Conservation (phyloP, 2,888 invertebrate species). For the Disparrhopalites patrizii region DNA sequence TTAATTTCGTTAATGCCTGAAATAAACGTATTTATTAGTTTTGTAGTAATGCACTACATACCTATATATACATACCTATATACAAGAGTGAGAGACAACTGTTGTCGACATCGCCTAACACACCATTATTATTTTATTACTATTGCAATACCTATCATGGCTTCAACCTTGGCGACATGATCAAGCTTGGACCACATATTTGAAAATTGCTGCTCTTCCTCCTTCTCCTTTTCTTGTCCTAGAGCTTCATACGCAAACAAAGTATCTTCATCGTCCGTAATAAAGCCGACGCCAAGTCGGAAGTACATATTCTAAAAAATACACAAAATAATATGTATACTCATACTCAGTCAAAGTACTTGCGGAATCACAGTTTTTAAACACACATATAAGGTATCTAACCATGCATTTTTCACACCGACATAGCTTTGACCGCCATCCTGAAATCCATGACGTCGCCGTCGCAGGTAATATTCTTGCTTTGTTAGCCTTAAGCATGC, state of each 20-base stretch:
- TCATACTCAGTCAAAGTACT: background rate
- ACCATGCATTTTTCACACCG: conserved; percentile 53
- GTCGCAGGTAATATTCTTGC: conserved; percentile 53
- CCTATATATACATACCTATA: background rate
- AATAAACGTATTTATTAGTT: background rate
- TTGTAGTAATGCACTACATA: background rate
- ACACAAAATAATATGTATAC: background rate
- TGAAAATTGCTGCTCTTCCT: conserved; percentile 1
- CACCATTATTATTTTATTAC: no score
- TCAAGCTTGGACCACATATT: conserved; percentile 25
- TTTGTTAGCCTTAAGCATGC: conserved; percentile 52
- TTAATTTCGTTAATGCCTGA: conserved; percentile 31
- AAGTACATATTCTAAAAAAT: conserved; percentile 22
- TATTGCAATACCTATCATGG: conserved; percentile 26
- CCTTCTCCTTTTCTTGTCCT: conserved; percentile 23
- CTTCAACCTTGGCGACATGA: conserved; percentile 31
- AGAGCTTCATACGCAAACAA: conserved; percentile 29
- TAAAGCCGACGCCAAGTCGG: conserved; percentile 13
- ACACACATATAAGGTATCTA: conserved; percentile 33
- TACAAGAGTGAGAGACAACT: no score
- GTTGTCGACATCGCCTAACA: no score
- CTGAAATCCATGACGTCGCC: conserved; percentile 71
- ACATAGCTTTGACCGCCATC: conserved; percentile 70
- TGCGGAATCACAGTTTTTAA: no score
- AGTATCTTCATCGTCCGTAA: conserved; percentile 27